Evolutionary conservation across 2,797 vertebrate species (phyloP).

Genomic region (Anableps anableps): DNA sequence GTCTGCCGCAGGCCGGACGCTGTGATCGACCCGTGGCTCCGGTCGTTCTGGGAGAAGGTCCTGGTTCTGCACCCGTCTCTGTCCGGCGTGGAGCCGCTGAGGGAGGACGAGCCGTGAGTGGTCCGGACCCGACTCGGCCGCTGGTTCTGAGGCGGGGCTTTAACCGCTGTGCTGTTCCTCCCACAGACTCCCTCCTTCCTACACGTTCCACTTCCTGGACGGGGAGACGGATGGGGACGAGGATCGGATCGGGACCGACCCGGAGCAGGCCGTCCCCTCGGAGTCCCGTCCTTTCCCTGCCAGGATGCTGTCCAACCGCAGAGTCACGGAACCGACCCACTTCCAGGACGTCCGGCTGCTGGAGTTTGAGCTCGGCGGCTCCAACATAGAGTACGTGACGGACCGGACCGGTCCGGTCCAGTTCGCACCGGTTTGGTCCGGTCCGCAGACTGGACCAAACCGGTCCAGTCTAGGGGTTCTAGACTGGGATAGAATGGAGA

Average conservation of each 20-base stretch:
- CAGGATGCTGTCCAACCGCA: slow-evolving; percentile 81
- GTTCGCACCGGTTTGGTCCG: background rate
- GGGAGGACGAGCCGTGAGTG: slow-evolving; percentile 84
- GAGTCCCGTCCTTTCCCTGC: slow-evolving; percentile 83
- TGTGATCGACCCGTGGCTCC: slow-evolving; percentile 90
- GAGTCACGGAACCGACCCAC: slow-evolving; percentile 85
- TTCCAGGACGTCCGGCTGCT: slow-evolving; percentile 96
- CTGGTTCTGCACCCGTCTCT: slow-evolving; percentile 79
- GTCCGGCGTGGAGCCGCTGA: slow-evolving; percentile 68
- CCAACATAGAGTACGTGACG: slow-evolving; percentile 85
- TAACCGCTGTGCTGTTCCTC: background rate
- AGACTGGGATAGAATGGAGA: too few relatives aligned
- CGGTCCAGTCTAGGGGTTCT: too few relatives aligned
- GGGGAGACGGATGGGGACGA: slow-evolving; percentile 22
- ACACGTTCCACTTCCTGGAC: slow-evolving; percentile 82
- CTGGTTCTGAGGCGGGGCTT: background rate
- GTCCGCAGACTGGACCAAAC: too few relatives aligned
- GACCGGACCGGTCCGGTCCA: background rate
- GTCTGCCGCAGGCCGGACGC: slow-evolving; percentile 86
- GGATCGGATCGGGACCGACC: slow-evolving; percentile 15
- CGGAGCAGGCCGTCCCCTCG: slow-evolving; percentile 51
- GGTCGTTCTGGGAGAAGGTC: slow-evolving; percentile 86
- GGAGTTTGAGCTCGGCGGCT: slow-evolving; percentile 87
- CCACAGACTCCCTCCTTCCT: slow-evolving; percentile 88
- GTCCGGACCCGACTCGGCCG: background rate